A percentile compares a stretch with the other conserved stretches of the same genome.
Evolutionary conservation across 2,888 invertebrate species (phyloP).

Genomic region (Drosophila limbata): DNA sequence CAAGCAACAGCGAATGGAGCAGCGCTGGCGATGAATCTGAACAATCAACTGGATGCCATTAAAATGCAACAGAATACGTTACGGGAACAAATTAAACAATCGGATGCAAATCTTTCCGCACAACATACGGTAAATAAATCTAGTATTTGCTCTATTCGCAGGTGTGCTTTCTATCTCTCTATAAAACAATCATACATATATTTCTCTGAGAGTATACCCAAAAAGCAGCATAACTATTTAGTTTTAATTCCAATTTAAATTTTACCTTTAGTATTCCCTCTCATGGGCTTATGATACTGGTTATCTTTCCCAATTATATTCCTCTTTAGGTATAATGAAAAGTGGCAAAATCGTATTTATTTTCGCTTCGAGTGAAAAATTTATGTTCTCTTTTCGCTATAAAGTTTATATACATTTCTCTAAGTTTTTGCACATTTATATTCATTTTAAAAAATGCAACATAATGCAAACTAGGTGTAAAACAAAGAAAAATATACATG

Average conservation of each 20-base stretch:
- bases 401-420: not conserved
- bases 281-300: not conserved
- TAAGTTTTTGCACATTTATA: not conserved
- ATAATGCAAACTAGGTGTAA: too few relatives aligned
- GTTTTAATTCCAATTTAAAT: constrained; percentile 1
- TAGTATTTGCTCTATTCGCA: constrained; percentile 33
- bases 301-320: not conserved
- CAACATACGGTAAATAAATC: constrained; percentile 92
- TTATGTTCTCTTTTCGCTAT: too few relatives aligned
- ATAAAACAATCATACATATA: constrained; percentile 17
- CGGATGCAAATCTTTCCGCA: constrained; percentile 97
- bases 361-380: not conserved
- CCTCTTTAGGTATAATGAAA: not conserved
- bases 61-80: constrained; percentile 92
- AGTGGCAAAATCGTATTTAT: too few relatives aligned
- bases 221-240: constrained; percentile 25
- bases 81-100: constrained; percentile 97
- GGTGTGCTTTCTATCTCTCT: constrained; percentile 31
- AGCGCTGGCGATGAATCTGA: constrained; percentile 74
- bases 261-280: constrained; percentile 1
- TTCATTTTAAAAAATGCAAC: not conserved
- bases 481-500: not conserved
- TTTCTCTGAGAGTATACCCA: constrained; percentile 28
- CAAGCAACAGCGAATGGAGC: constrained; percentile 55
- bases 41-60: constrained; percentile 87